Base-by-base conservation (phyloP, 92 coral and sea anemone genomes). In the Palythoa grandiflora region DNA sequence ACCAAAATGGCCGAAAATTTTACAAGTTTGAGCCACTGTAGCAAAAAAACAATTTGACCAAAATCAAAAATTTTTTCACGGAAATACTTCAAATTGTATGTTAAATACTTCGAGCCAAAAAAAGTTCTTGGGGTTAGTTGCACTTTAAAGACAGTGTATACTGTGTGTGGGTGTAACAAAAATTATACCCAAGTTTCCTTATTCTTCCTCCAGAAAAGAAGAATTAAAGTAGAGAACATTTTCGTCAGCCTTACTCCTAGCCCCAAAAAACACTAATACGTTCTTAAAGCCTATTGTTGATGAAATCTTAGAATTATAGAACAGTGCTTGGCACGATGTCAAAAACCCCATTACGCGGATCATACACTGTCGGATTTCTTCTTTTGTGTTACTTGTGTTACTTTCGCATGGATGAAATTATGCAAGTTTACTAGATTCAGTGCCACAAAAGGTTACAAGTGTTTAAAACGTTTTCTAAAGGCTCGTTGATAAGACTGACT, bases 141-240 rank as follows among this genome's bases (percentile, higher is more conserved):
- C 28, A 28, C 28, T 81, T 68, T 16, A 54, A 88, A 28, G 38
- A 89, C 73, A 68, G 73, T 48, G 52, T 68, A 17, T 85, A 77
- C 16, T 85, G 92, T 77, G 87, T 85, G 1, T 85, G 1, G 87
- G 87, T 7, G 92, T 85, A 2, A 2, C 28, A 28, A 28, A 28
- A 28, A 28, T 28, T 85, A 9, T 89, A 85, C 54, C 20, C 85
- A 6, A 38, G 89, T 44, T 75, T 85, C 38, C 80, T 89, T 1
- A 90, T 87, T 83, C 57, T 90, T 52, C 90, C 90, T 6, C 84
- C 88, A 0, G 78, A 57, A 17, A 76, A 78, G 28, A 63, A 79
- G 90, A 21, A 73, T 39, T 59, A 86, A 87, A 36, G 91, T 80
- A 65, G 91, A 88, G 68, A 91, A 91, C 54, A 20, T 91, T 13